These are phyloP conservation scores for Xylophagus ater DNA, from an alignment of 2,888 invertebrate species.

Conservation along the genomic window DNA sequence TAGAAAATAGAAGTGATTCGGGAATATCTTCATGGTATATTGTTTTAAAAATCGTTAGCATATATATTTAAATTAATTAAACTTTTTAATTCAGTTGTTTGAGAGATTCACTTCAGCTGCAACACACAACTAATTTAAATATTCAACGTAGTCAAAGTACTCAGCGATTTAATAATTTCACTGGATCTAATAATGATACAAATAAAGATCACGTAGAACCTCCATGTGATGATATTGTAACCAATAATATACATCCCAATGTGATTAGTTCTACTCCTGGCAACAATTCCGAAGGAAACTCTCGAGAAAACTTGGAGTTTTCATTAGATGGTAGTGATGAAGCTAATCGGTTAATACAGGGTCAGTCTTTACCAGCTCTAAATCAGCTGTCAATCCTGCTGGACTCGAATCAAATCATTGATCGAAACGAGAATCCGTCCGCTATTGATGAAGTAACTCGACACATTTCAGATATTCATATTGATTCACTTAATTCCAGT, in stretches of 20 bases:
- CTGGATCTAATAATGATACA: slow-evolving; percentile 20
- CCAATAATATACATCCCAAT: background rate
- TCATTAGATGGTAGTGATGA: background rate
- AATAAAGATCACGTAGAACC: slow-evolving; percentile 20
- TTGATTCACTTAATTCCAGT: slow-evolving; percentile 22
- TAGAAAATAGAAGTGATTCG: slow-evolving; percentile 31
- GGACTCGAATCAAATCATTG: slow-evolving; percentile 22
- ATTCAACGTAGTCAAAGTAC: slow-evolving; percentile 40
- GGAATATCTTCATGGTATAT: slow-evolving; percentile 33
- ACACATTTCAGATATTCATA: slow-evolving; percentile 23
- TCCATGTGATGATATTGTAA: slow-evolving; percentile 19
- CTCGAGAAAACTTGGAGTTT: background rate
- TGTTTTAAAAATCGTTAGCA: background rate
- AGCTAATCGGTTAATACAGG: background rate
- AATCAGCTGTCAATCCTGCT: background rate
- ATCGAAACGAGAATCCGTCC: slow-evolving; percentile 17
- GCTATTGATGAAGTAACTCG: slow-evolving; percentile 17
- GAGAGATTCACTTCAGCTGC: slow-evolving; percentile 37
- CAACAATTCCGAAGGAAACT: background rate
- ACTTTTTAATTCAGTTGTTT: slow-evolving; percentile 28
- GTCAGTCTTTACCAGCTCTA: background rate
- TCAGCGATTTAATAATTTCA: slow-evolving; percentile 28
- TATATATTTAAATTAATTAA: background rate
- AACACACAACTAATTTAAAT: slow-evolving; percentile 39
- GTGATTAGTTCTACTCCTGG: background rate